Evolutionary conservation across 2,888 invertebrate genomes (phyloP).

Genomic region (Caenorhabditis macrosperma): DNA sequence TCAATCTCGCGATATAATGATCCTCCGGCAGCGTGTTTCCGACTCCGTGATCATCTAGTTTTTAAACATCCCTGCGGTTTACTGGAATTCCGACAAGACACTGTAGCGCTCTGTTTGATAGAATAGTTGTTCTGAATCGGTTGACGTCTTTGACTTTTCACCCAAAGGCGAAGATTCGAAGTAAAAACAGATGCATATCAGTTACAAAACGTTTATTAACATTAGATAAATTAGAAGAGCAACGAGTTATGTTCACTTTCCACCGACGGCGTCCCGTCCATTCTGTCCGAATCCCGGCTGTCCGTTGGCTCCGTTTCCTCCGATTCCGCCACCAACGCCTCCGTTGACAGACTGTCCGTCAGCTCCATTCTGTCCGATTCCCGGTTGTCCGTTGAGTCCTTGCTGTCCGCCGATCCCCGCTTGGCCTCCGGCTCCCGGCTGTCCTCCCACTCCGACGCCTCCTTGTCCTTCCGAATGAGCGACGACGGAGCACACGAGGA

Average conservation of each 20-base stretch:
- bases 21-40: too few relatives aligned
- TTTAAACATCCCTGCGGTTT: too few relatives aligned
- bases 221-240: too few relatives aligned
- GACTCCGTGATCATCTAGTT: too few relatives aligned
- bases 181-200: too few relatives aligned
- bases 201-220: too few relatives aligned
- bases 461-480: background rate
- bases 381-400: background rate
- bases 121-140: too few relatives aligned
- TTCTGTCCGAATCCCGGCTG: slow-evolving; percentile 20
- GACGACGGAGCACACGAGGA: background rate
- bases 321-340: background rate
- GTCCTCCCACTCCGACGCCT: slow-evolving; percentile 2
- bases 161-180: too few relatives aligned
- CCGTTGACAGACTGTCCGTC: slow-evolving; percentile 4
- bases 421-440: background rate
- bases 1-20: too few relatives aligned
- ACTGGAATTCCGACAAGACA: too few relatives aligned
- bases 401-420: background rate
- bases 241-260: background rate
- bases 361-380: background rate
- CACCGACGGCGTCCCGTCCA: slow-evolving; percentile 1
- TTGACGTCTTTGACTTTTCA: too few relatives aligned
- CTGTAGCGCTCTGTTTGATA: too few relatives aligned
- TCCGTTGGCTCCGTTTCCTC: slow-evolving; percentile 3